phyloP scores from a whole-genome alignment of 2,797 vertebrate genomes.

The Hephaestus fuliginosus region DNA sequence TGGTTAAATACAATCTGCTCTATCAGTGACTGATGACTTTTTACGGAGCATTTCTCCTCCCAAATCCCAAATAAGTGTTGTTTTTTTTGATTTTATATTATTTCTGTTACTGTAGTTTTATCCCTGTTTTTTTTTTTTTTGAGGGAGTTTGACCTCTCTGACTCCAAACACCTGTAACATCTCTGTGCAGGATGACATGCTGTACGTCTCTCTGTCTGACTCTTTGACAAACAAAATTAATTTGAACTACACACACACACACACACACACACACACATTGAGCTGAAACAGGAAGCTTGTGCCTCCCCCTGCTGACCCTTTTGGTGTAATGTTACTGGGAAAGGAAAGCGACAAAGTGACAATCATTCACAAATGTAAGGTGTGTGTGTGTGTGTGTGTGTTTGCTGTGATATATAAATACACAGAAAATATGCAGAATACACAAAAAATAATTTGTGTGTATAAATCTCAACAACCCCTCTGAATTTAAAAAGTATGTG shows the following conservation, averaged over 20 bases:
- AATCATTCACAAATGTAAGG: neutral
- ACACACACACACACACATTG: neutral
- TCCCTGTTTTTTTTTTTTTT: too few relatives aligned
- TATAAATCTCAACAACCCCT: neutral
- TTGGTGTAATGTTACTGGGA: slow-evolving; percentile 11
- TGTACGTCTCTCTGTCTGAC: too few relatives aligned
- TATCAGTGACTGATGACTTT: too few relatives aligned
- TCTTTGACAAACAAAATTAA: too few relatives aligned
- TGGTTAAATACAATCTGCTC: too few relatives aligned
- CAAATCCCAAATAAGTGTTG: too few relatives aligned
- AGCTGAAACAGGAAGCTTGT: slow-evolving; percentile 22
- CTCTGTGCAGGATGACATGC: too few relatives aligned
- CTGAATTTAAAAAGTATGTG: neutral
- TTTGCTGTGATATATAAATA: neutral
- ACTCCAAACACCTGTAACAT: too few relatives aligned
- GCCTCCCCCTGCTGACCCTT: slow-evolving; percentile 32
- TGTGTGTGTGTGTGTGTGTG: slow-evolving; percentile 11
- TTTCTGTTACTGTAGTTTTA: too few relatives aligned
- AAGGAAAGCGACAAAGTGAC: neutral
- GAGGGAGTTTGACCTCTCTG: too few relatives aligned
- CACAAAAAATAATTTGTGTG: neutral
- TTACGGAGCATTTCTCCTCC: too few relatives aligned
- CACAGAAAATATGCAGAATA: neutral
- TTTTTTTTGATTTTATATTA: too few relatives aligned
- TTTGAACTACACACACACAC: neutral